Conservation (phyloP, 1,140 invertebrate genomes). For the Atta cephalotes region DNA sequence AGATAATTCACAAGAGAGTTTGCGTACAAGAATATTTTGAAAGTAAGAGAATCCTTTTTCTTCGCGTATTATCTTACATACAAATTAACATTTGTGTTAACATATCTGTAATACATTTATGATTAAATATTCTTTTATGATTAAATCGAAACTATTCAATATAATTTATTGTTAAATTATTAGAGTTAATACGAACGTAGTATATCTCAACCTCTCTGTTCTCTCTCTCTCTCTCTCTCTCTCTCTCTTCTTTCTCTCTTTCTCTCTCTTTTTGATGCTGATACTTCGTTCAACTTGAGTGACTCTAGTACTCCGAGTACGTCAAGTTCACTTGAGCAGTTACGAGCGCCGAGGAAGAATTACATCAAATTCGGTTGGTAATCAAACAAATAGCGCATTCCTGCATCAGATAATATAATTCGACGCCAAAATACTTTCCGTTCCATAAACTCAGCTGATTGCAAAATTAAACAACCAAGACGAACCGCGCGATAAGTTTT, state of each 20-base stretch:
- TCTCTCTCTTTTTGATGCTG: conserved; percentile 21
- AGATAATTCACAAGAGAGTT: conserved; percentile 46
- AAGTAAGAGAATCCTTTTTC: background rate
- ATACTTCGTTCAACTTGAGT: conserved; percentile 48
- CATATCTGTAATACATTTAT: background rate
- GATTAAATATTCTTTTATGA: background rate
- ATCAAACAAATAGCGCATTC: conserved; percentile 44
- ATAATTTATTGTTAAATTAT: conserved; percentile 8
- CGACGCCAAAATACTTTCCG: conserved; percentile 28
- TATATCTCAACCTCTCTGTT: conserved; percentile 13
- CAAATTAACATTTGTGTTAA: background rate
- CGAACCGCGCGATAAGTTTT: conserved; percentile 35
- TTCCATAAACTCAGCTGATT: conserved; percentile 29
- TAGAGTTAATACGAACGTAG: conserved; percentile 29
- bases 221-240: background rate
- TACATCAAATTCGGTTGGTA: conserved; percentile 30
- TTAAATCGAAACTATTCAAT: background rate
- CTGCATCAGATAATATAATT: conserved; percentile 5
- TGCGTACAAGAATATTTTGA: background rate
- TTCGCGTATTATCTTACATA: background rate
- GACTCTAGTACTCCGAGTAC: conserved; percentile 32
- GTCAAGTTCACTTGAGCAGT: conserved; percentile 19
- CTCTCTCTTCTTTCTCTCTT: background rate
- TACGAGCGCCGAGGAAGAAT: background rate
- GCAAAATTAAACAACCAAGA: conserved; percentile 46